Percentiles rank a stretch among this genome's conserved stretches.
These are phyloP conservation scores for Trichonephila clavata DNA, from an alignment of 1,140 invertebrate genomes.

Conservation along the genomic window DNA sequence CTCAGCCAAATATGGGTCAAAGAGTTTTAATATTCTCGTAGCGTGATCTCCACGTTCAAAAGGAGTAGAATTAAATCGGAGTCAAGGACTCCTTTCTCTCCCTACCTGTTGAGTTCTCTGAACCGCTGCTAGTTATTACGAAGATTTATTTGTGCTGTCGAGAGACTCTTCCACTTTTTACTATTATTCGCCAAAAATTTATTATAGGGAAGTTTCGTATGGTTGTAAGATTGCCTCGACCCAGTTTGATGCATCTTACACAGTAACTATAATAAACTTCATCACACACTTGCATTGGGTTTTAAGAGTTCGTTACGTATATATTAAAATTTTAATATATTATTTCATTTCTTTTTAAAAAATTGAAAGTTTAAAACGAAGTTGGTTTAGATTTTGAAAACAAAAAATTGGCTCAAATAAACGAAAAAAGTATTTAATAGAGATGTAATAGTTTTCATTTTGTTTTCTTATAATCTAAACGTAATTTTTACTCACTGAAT, in stretches of 20 bases:
- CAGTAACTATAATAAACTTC: no score
- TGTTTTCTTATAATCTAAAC: background rate
- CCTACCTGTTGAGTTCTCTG: constrained; percentile 59
- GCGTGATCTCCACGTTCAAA: constrained; percentile 43
- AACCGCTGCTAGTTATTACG: background rate
- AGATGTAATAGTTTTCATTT: no score
- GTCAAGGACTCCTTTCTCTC: constrained; percentile 54
- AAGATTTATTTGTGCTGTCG: background rate
- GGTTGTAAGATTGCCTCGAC: no score
- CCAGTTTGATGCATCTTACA: no score
- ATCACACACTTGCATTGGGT: no score
- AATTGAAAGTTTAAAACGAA: no score
- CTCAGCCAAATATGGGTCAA: background rate
- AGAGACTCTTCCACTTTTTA: background rate
- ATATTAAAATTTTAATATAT: no score
- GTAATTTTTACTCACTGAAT: constrained; percentile 62
- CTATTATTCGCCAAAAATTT: background rate
- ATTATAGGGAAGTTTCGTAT: background rate
- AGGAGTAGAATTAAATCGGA: constrained; percentile 58
- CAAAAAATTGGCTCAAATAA: no score
- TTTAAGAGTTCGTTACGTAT: no score
- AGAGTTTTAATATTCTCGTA: constrained; percentile 37
- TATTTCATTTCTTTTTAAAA: no score
- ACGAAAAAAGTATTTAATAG: no score
- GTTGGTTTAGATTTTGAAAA: no score